Conservation (phyloP, 2,888 invertebrate genomes). For the Sinentomon sp. region DNA sequence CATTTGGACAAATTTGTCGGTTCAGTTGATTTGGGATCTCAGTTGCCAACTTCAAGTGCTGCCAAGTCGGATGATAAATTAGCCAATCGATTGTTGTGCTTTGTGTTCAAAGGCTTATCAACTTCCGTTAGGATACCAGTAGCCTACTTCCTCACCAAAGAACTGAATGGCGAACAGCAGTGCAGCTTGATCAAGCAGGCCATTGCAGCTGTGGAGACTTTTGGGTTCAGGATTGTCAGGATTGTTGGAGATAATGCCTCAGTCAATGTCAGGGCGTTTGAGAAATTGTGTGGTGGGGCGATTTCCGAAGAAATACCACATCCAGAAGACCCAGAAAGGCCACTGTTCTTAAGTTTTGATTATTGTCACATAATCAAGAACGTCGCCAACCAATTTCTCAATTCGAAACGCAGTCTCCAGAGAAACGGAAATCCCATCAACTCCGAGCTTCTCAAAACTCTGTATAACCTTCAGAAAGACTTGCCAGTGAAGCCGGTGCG, state of each 20-base stretch:
- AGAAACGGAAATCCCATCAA: slow-evolving; percentile 1
- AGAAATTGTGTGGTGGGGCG: slow-evolving; percentile 5
- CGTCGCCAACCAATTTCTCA: slow-evolving; percentile 8
- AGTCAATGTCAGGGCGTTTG: slow-evolving; percentile 8
- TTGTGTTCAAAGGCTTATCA: slow-evolving; percentile 8
- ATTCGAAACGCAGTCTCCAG: slow-evolving; percentile 1
- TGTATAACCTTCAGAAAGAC: slow-evolving; percentile 6
- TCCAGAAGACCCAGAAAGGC: neutral
- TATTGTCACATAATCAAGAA: slow-evolving; percentile 11
- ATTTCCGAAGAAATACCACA: slow-evolving; percentile 4
- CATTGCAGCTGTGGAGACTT: slow-evolving; percentile 6
- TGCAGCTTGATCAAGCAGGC: slow-evolving; percentile 4
- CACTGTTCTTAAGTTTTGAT: slow-evolving; percentile 10
- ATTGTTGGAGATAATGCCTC: slow-evolving; percentile 9
- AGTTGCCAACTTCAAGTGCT: too few species aligned
- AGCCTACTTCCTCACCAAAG: slow-evolving; percentile 6
- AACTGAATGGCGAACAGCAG: slow-evolving; percentile 6
- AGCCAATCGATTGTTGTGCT: slow-evolving; percentile 9
- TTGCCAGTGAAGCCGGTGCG: slow-evolving; percentile 8
- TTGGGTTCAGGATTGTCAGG: slow-evolving; percentile 10
- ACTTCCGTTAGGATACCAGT: slow-evolving; percentile 8
- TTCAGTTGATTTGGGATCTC: too few species aligned
- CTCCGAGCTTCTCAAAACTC: slow-evolving; percentile 1
- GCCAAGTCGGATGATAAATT: neutral
- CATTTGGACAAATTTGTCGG: slow-evolving; percentile 7